phyloP scores from a whole-genome alignment of 2,888 invertebrate species.

The Strigamia crassipes region DNA sequence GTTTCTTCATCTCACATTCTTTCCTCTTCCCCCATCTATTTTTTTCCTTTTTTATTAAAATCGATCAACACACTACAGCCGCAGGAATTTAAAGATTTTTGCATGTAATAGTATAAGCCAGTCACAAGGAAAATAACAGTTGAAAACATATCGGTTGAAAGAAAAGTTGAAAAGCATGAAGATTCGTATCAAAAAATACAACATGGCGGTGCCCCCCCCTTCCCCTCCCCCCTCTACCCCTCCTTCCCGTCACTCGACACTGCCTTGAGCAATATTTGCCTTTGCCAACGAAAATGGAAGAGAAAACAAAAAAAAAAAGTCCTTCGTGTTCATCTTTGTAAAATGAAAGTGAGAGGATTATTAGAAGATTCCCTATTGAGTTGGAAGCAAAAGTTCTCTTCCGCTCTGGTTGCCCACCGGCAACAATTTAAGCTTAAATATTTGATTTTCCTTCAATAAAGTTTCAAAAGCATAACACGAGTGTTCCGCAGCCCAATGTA shows the following conservation, averaged over 20 bases:
- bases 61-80: conserved; percentile 18
- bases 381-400: background rate
- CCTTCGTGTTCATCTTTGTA: background rate
- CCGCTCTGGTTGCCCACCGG: background rate
- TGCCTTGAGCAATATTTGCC: background rate
- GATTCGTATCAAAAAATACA: background rate
- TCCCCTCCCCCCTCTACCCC: background rate
- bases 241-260: background rate
- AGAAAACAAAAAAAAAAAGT: background rate
- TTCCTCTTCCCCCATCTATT: conserved; percentile 2
- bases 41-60: background rate
- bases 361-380: conserved; percentile 24
- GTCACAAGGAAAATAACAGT: background rate
- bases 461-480: background rate
- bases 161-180: background rate
- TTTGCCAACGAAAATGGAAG: background rate
- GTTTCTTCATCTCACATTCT: conserved; percentile 17
- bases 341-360: conserved; percentile 10
- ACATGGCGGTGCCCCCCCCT: background rate
- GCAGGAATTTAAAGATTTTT: conserved; percentile 22
- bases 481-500: background rate
- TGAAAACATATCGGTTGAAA: background rate
- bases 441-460: background rate
- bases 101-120: conserved; percentile 20
- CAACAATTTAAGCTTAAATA: background rate